Percentiles rank a stretch among this genome's conserved stretches.
Evolutionary conservation across 2,113 vertebrate genomes (phyloP).

Genomic region (Corynorhinus townsendii): DNA sequence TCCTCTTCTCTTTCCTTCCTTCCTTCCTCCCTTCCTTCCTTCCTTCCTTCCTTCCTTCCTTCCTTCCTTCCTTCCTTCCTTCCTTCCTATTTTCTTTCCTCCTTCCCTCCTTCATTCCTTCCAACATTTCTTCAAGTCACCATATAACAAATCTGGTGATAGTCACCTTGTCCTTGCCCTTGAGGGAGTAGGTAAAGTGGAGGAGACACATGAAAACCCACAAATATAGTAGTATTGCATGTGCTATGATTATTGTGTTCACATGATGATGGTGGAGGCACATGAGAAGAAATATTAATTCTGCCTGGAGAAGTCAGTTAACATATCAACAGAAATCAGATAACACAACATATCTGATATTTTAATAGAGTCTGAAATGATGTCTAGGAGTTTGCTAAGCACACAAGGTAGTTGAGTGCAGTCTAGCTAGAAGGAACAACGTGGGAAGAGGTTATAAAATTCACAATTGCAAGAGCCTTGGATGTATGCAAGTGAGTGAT

Average conservation of each 20-base stretch:
- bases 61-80: fast-evolving
- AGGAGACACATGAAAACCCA: neutral
- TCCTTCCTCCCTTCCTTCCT: neutral
- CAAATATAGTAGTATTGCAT: neutral
- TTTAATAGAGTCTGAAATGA: neutral
- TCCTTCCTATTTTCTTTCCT: no score
- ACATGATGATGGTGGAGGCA: neutral
- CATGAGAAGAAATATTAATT: neutral
- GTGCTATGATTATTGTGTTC: no score
- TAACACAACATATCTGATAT: neutral
- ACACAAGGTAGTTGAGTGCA: neutral
- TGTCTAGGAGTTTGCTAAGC: neutral
- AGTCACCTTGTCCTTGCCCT: neutral
- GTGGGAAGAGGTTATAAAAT: neutral
- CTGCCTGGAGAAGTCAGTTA: neutral
- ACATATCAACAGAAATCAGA: neutral
- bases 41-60: neutral
- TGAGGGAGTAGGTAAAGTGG: neutral
- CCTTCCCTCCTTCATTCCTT: neutral
- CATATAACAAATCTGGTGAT: neutral
- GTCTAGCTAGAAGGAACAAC: neutral
- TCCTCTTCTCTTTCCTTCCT: no score
- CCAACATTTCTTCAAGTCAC: neutral
- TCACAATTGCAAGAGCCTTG: neutral
- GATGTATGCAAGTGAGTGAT: neutral